These are phyloP conservation scores for Sinosuthora webbiana DNA, from an alignment of 2,113 vertebrate genomes.

Conservation along the genomic window DNA sequence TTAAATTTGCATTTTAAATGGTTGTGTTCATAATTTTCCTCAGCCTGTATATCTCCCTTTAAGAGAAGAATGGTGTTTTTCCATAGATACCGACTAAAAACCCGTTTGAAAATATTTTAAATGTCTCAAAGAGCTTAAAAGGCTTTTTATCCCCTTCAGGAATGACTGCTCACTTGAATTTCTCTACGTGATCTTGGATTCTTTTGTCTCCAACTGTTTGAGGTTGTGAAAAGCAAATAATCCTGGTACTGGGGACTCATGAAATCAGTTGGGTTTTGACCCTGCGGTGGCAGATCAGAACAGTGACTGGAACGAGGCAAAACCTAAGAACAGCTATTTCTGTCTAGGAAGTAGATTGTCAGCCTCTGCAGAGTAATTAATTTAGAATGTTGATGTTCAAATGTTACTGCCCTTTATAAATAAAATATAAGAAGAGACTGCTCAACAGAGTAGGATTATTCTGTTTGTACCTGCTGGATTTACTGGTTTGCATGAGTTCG, in stretches of 20 bases:
- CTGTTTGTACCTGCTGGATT: slow-evolving; percentile 4
- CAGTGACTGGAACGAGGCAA: neutral
- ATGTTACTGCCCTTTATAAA: slow-evolving; percentile 20
- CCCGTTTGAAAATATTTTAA: neutral
- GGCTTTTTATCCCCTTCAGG: neutral
- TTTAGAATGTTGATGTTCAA: neutral
- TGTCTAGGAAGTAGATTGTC: neutral
- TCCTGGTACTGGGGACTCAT: neutral
- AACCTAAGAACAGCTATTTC: neutral
- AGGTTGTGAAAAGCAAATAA: neutral
- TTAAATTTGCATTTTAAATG: slow-evolving; percentile 36
- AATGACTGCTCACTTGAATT: neutral
- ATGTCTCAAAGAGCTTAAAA: neutral
- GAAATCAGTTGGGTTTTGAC: neutral
- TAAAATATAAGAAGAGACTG: neutral
- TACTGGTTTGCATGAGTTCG: neutral
- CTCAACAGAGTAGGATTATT: neutral
- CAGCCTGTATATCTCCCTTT: neutral
- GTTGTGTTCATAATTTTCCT: slow-evolving; percentile 27
- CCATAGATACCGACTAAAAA: neutral
- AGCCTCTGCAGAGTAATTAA: neutral
- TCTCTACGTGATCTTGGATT: neutral
- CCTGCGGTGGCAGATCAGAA: neutral
- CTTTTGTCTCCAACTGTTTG: neutral
- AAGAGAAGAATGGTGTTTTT: neutral